Evolutionary conservation across 2,113 vertebrate species (phyloP).

Genomic region (Psittacara wagleri): DNA sequence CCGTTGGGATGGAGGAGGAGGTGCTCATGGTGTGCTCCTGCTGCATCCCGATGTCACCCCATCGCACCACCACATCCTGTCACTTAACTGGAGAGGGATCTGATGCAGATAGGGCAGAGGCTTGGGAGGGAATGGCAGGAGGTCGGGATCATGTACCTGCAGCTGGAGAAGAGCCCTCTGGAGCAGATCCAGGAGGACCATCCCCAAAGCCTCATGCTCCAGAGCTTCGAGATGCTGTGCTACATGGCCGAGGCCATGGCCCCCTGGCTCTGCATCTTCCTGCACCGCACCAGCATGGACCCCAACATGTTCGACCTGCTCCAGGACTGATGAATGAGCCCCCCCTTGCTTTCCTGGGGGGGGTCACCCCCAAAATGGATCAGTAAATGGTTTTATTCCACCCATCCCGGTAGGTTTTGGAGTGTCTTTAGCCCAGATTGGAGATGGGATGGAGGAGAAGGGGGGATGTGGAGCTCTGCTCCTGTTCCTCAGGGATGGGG

Average conservation of each 20-base stretch:
- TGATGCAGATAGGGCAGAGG: background rate
- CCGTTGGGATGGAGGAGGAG: background rate
- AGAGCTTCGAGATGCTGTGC: constrained; percentile 5
- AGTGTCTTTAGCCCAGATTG: background rate
- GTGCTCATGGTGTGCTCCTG: background rate
- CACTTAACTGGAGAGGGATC: background rate
- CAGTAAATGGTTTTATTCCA: background rate
- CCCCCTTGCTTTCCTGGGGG: background rate
- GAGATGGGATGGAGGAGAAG: background rate
- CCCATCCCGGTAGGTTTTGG: background rate
- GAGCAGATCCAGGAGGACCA: constrained; percentile 9
- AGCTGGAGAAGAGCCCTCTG: background rate
- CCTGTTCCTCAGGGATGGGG: background rate
- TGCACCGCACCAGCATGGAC: background rate
- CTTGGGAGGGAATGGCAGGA: background rate
- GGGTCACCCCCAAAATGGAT: background rate
- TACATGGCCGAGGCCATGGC: background rate
- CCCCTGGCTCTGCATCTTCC: background rate
- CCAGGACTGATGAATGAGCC: background rate
- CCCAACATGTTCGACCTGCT: background rate
- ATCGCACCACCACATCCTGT: background rate
- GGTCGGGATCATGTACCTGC: background rate
- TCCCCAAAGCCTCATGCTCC: background rate
- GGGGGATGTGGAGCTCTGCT: background rate
- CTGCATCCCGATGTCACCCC: background rate